phyloP scores from a whole-genome alignment of 2,113 vertebrate genomes.

The Caranx ignobilis region DNA sequence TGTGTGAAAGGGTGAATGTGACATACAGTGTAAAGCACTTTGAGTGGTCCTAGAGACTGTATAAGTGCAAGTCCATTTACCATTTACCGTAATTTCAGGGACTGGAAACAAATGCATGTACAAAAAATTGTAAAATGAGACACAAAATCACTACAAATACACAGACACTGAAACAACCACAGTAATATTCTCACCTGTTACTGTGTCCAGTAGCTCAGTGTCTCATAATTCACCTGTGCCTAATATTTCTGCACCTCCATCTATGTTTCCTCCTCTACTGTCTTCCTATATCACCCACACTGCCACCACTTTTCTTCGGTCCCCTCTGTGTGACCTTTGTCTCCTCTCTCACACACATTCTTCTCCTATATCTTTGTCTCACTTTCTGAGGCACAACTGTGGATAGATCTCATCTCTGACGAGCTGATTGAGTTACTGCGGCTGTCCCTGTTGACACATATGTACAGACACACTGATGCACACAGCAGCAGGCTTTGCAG shows the following conservation, averaged over 20 bases:
- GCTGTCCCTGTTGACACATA: slow-evolving; percentile 44
- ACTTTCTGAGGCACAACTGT: slow-evolving; percentile 39
- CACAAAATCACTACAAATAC: background rate
- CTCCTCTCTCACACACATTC: background rate
- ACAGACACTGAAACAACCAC: no score
- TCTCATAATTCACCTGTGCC: background rate
- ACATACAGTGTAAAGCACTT: no score
- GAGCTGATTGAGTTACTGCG: slow-evolving; percentile 69
- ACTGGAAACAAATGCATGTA: background rate
- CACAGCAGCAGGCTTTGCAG: slow-evolving; percentile 48
- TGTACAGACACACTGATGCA: slow-evolving; percentile 19
- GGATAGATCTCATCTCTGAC: slow-evolving; percentile 64
- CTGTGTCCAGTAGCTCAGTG: background rate
- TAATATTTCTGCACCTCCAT: background rate
- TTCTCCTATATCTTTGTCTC: slow-evolving; percentile 18
- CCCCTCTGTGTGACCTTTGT: slow-evolving; percentile 53
- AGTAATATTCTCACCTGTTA: background rate
- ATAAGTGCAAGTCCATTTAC: no score
- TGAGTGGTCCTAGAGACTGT: no score
- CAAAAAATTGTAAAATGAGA: no score
- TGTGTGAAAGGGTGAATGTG: no score
- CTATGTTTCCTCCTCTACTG: background rate
- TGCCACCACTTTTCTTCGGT: slow-evolving; percentile 10
- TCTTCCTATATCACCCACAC: background rate
- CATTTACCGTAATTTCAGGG: no score